Evolutionary conservation across 2,888 invertebrate species (phyloP), one percentile per base, ranked within the genome.

Genomic region (Taphrorychus bicolor): DNA sequence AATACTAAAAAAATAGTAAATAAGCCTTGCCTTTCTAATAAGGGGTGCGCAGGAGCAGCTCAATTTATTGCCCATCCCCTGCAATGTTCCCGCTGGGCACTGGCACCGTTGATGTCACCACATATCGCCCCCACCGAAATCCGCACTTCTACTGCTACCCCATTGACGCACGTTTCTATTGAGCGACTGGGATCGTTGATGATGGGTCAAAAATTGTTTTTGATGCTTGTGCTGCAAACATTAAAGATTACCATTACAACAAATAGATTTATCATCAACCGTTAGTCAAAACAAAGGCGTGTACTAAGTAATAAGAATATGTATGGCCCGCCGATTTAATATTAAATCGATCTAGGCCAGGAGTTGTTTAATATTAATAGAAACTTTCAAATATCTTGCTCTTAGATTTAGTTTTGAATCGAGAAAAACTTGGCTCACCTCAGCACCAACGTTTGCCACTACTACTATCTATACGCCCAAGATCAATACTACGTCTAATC

Each of bases 41-140:
- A 97, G 89, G 79, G 97, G 97, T 80, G 95, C 97, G 87, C 97
- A 97, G 80, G 95, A 95, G 87, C 95, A 96, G 84, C 94, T 95
- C 83, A 97, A 87, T 87, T 97, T 97, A 88, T 97, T 97, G 85
- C 97, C 97, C 97, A 97, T 71, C 56, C 68, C 70, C 61, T 68
- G 68, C 54, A 58, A 56, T 52, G 68, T 59, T 71, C 73, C 74
- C 57, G 88, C 86, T 83, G 86, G 78, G 77, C 80, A 79, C 79
- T 80, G 81, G 78, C 70, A 64, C 67, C 70, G 68, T 62, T 70
- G 71, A 77, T 80, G 90, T 90, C 90, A 91, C 90, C 91, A 91
- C 89, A 89, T 89, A 82, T 88, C 89, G 61, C 72, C 71, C 52
- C 73, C 73, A 40, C 69, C 70, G 24, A 69, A 66, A 85, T 88